Conservation (phyloP, 2,888 invertebrate species). For the Malachius bipustulatus region DNA sequence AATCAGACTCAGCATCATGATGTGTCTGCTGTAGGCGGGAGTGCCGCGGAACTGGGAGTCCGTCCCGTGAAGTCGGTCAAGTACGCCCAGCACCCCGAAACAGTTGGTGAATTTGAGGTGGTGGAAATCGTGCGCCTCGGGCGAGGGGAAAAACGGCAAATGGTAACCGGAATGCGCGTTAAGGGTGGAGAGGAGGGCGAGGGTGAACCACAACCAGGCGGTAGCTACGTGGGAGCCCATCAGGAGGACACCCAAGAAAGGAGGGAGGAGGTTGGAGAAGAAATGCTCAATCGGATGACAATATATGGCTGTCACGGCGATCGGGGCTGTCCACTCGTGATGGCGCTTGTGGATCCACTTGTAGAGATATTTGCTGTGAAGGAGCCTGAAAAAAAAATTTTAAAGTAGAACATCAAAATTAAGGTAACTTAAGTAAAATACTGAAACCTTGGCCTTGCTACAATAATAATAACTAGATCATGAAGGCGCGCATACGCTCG, state of each 20-base stretch:
- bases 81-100: conserved; percentile 68
- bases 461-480: no score
- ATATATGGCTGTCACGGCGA: conserved; percentile 71
- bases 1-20: conserved; percentile 55
- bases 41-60: conserved; percentile 63
- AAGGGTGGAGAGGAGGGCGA: conserved; percentile 66
- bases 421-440: no score
- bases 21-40: conserved; percentile 57
- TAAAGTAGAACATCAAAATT: no score
- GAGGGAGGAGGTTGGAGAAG: conserved; percentile 65
- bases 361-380: conserved; percentile 64
- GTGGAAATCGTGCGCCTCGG: conserved; percentile 80
- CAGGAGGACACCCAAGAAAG: conserved; percentile 59
- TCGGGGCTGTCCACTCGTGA: conserved; percentile 81
- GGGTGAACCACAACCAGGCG: conserved; percentile 65
- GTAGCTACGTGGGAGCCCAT: conserved; percentile 68
- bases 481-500: no score
- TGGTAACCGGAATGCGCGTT: conserved; percentile 80
- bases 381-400: no score
- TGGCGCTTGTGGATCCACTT: conserved; percentile 75
- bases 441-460: no score
- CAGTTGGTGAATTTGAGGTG: conserved; percentile 79
- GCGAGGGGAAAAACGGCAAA: conserved; percentile 72
- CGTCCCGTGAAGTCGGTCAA: conserved; percentile 75
- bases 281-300: conserved; percentile 70